Conservation (phyloP, 2,888 invertebrate genomes). For the Cheilosia variabilis region DNA sequence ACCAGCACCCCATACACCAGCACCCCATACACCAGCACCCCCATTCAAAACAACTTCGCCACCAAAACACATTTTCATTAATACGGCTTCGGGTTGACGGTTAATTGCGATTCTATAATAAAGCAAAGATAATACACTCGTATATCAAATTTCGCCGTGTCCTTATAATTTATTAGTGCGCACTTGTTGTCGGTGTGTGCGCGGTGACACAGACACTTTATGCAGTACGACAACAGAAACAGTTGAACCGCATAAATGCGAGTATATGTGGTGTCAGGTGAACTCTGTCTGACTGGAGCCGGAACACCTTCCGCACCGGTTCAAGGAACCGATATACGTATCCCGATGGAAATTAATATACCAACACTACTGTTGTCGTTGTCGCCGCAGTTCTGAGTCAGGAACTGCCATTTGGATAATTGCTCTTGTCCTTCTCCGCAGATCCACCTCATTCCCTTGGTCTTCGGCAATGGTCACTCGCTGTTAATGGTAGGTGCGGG, state of each 20-base stretch:
- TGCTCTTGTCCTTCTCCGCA: constrained; percentile 62
- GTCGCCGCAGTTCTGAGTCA: constrained; percentile 47
- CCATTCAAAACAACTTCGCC: neutral
- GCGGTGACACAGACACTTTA: neutral
- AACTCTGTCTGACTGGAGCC: constrained; percentile 37
- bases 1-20: no score
- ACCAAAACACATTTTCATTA: constrained; percentile 41
- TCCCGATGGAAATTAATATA: constrained; percentile 46
- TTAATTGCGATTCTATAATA: constrained; percentile 73
- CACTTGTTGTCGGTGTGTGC: neutral
- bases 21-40: no score
- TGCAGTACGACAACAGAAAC: constrained; percentile 29
- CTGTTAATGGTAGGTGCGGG: neutral
- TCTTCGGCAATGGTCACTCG: constrained; percentile 15
- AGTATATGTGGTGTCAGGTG: constrained; percentile 36
- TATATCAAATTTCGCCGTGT: constrained; percentile 69
- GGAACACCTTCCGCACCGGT: constrained; percentile 50
- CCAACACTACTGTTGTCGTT: neutral
- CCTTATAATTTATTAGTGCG: constrained; percentile 56
- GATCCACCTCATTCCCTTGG: neutral
- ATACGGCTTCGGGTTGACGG: constrained; percentile 71
- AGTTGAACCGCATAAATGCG: constrained; percentile 41
- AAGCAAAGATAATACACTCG: constrained; percentile 45
- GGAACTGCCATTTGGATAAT: constrained; percentile 71
- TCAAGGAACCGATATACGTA: constrained; percentile 53